Base-by-base conservation (phyloP, 2,113 vertebrate species). In the Xenopus borealis region DNA sequence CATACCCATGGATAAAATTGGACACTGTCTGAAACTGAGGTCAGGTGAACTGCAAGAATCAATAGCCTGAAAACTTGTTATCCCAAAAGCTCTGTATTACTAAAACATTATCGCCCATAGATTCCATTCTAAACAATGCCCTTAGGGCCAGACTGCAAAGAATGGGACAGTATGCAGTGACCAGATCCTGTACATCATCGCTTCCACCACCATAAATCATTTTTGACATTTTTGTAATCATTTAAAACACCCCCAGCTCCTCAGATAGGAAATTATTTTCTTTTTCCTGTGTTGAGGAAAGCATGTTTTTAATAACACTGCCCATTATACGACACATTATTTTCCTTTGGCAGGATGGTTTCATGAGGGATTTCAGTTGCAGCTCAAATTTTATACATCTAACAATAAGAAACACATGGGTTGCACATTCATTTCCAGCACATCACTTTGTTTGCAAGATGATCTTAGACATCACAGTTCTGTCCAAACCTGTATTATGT, bases 301-400 rank as follows among this genome's bases (percentile, higher is more conserved):
- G 9, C 9, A 61, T 20, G 3, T 61, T 20, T 16, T 16, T 55
- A n/a, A 55, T 55, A 58, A 18, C n/a, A 19, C 16, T 58, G 55
- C n/a, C 55, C 55, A 58, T 58, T 58, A 58, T 58, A 58, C 19
- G 16, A 58, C 55, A 58, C 8, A 58, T 58, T 16, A 58, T 58
- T 58, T 58, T 58, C 7, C 47, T 50, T 58, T 58, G 16, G 16
- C 55, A 58, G 17, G 6, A 14, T 58, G 18, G 17, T 17, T 23
- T 27, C 19, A 11, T 10, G 4, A 23, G 58, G 18, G 58, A 23
- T 61, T 61, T 61, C 58, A 23, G 2, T 23, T 61, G 7, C 58
- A 61, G 58, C 20, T 61, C 58, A 61, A 61, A 23, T 61, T 10
- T 10, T 23, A 61, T 23, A 14, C 18, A 23, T 61, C 58, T 23